A percentile compares a stretch with the other conserved stretches of the same genome.
Evolutionary conservation across 2,797 vertebrate genomes (phyloP).

Genomic region (Nothura maculosa): DNA sequence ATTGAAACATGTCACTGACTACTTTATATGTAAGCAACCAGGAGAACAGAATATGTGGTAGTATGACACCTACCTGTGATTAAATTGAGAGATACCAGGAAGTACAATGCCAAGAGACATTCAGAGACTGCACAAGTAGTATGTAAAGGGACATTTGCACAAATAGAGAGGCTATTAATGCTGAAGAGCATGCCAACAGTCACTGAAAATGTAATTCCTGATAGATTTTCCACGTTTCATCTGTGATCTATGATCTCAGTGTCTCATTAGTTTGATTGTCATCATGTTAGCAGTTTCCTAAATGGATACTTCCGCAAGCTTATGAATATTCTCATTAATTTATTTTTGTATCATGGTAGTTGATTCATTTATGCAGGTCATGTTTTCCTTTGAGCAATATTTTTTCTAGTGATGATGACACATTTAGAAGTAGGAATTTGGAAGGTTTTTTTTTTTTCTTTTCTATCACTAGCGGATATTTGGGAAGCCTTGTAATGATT

Average conservation of each 20-base stretch:
- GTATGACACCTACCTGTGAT: constrained; percentile 9
- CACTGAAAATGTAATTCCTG: constrained; percentile 40
- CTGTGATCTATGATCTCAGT: constrained; percentile 41
- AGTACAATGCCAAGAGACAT: not conserved
- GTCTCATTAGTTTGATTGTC: constrained; percentile 72
- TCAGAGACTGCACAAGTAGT: not conserved
- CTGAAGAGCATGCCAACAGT: constrained; percentile 4
- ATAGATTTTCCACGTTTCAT: constrained; percentile 45
- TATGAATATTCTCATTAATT: constrained; percentile 69
- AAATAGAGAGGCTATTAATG: constrained; percentile 8
- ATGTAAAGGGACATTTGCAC: constrained; percentile 29
- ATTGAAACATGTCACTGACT: constrained; percentile 22
- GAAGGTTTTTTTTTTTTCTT: not conserved
- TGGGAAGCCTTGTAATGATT: constrained; percentile 32
- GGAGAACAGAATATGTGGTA: not conserved
- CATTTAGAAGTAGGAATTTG: constrained; percentile 24
- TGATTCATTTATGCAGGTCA: constrained; percentile 58
- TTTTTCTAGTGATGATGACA: constrained; percentile 3
- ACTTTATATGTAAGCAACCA: constrained; percentile 29
- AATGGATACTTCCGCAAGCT: constrained; percentile 57
- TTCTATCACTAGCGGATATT: constrained; percentile 8
- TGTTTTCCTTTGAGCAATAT: constrained; percentile 29
- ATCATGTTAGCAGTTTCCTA: constrained; percentile 70
- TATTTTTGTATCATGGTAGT: constrained; percentile 41
- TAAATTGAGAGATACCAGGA: constrained; percentile 1